Evolutionary conservation across 2,888 invertebrate genomes (phyloP), one percentile per base, ranked within the genome.

Genomic region (Hermaeophaga mercurialis): DNA sequence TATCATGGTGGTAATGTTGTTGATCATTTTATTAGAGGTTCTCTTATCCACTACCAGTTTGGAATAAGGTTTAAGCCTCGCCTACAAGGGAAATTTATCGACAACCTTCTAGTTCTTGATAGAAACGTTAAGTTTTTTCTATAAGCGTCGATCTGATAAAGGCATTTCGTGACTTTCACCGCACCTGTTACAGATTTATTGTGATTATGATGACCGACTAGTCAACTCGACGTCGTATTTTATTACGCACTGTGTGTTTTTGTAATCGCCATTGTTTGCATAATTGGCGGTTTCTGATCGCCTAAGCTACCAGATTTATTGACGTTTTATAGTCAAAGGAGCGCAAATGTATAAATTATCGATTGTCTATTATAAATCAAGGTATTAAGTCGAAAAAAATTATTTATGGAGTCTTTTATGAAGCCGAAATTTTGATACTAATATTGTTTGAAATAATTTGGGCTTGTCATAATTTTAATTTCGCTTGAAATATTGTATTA

Each of bases 181-280:
- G 58, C 61, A 61, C 58, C 61, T 58, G 61, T 48, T 46, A 18
- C 56, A 56, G 56, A 61, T 61, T 61, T 61, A 61, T 58, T 53
- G 49, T 53, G 38, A 54, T 56, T 56, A 56, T 56, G 61, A 61
- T 54, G 60, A 60, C 54, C 60, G 50, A 52, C 54, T 54, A 50
- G 45, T 39, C 43, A 43, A 50, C 26, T 15, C 48, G 52, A 44
- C 19, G 31, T 28, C 33, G 24, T 24, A 38, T 12, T 33, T 22
- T 14, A 52, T 43, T 31, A 52, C 39, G 43, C 39, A 50, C 17
- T 8, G 43, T 11, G 34, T n/a, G 17, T 43, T 52, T 52, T 48
- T 33, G 22, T 22, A 43, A 31, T 31, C 33, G 36, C 34, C 22
- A 33, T 22, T 33, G 33, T 52, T 50, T 43, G 50, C 43, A 52